A percentile compares a stretch with the other conserved stretches of the same genome.
phyloP scores from a whole-genome alignment of 2,888 invertebrate species.

The Allophyes oxyacanthae region DNA sequence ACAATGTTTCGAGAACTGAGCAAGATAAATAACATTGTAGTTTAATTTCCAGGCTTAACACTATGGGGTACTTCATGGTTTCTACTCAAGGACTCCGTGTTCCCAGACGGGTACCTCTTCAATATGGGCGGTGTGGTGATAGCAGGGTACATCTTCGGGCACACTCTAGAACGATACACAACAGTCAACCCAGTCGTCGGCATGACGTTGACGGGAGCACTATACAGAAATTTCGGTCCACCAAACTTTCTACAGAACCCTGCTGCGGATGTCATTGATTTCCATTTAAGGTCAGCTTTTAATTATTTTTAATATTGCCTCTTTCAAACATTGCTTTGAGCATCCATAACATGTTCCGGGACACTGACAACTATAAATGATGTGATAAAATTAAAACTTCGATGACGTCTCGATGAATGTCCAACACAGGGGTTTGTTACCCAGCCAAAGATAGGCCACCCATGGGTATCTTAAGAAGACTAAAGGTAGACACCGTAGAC shows the following conservation, averaged over 20 bases:
- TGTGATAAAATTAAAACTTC: too few relatives aligned
- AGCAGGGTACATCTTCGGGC: constrained; percentile 79
- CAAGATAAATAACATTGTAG: background rate
- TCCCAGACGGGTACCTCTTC: constrained; percentile 76
- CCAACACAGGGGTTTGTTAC: too few relatives aligned
- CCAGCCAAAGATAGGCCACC: too few relatives aligned
- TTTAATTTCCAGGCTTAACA: constrained; percentile 72
- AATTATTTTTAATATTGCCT: background rate
- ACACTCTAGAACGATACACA: constrained; percentile 80
- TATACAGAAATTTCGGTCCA: constrained; percentile 77
- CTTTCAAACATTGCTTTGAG: too few relatives aligned
- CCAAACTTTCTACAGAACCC: constrained; percentile 75
- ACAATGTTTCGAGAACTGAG: too few relatives aligned
- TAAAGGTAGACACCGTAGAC: too few relatives aligned
- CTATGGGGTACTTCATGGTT: constrained; percentile 82
- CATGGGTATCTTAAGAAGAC: too few relatives aligned
- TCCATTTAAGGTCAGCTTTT: constrained; percentile 79
- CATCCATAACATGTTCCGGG: too few relatives aligned
- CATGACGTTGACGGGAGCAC: constrained; percentile 81
- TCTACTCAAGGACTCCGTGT: constrained; percentile 70
- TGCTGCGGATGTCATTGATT: constrained; percentile 76
- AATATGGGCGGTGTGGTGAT: constrained; percentile 75
- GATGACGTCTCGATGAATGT: too few relatives aligned
- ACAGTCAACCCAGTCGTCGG: constrained; percentile 80
- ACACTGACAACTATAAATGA: too few relatives aligned